phyloP scores from a whole-genome alignment of 1,140 invertebrate species.

The Pseudobourletiella spinata region DNA sequence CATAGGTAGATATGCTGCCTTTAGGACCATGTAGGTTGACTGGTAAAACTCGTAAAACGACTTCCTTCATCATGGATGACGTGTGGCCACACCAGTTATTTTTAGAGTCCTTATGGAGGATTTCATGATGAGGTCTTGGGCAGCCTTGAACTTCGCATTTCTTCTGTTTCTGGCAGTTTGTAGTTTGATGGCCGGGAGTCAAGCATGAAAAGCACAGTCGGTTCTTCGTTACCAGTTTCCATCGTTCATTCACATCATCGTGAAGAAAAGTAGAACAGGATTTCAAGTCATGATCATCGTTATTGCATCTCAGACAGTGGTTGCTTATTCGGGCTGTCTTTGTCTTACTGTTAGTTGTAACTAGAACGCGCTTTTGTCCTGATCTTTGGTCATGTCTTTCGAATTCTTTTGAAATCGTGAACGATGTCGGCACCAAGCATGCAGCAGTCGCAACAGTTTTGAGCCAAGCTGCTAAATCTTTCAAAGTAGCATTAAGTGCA shows the following conservation, averaged over 20 bases:
- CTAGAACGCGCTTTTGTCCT: too few relatives aligned
- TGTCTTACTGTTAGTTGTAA: too few relatives aligned
- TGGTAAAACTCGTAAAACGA: not conserved
- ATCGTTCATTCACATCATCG: not conserved
- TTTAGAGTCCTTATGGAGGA: not conserved
- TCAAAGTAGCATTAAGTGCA: too few relatives aligned
- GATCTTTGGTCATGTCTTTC: too few relatives aligned
- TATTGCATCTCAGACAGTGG: too few relatives aligned
- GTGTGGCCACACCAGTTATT: not conserved
- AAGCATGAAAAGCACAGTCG: constrained; percentile 9
- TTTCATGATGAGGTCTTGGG: not conserved
- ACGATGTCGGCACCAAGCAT: too few relatives aligned
- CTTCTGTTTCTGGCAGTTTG: not conserved
- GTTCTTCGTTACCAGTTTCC: not conserved
- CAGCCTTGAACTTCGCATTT: constrained; percentile 12
- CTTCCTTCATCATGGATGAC: not conserved
- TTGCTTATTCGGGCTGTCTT: too few relatives aligned
- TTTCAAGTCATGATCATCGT: too few relatives aligned
- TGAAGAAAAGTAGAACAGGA: too few relatives aligned
- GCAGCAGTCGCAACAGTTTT: too few relatives aligned
- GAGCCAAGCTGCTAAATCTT: too few relatives aligned
- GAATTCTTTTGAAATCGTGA: too few relatives aligned
- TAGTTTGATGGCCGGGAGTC: not conserved
- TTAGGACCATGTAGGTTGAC: constrained; percentile 3
- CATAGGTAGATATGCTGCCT: not conserved